These are phyloP conservation scores for Oryzias sinensis DNA, from an alignment of 2,797 vertebrate genomes.

Conservation along the genomic window DNA sequence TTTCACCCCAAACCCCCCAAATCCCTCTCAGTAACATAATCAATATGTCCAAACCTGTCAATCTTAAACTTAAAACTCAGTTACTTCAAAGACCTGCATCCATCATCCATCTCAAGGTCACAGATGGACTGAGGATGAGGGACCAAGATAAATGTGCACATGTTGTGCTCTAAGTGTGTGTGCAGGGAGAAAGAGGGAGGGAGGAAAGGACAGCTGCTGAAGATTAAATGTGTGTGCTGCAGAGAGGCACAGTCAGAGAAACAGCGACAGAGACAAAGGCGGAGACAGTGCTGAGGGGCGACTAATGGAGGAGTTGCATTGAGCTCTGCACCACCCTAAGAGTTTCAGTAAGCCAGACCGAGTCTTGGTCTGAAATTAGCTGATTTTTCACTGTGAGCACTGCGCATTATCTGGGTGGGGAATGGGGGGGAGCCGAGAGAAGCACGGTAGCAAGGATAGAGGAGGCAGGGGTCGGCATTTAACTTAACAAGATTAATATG, in stretches of 20 bases:
- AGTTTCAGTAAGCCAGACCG: slow-evolving; percentile 69
- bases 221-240: slow-evolving; percentile 41
- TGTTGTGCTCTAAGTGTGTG: slow-evolving; percentile 57
- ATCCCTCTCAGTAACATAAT: slow-evolving; percentile 52
- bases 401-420: slow-evolving; percentile 67
- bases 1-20: slow-evolving; percentile 12
- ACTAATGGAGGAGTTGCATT: slow-evolving; percentile 64
- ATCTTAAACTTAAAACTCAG: slow-evolving; percentile 70
- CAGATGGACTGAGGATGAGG: slow-evolving; percentile 49
- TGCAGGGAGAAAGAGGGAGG: slow-evolving; percentile 12
- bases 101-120: slow-evolving; percentile 76
- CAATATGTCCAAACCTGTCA: slow-evolving; percentile 64
- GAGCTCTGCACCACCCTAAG: slow-evolving; percentile 69
- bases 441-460: slow-evolving; percentile 38
- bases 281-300: slow-evolving; percentile 51
- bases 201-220: slow-evolving; percentile 18
- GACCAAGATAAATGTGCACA: slow-evolving; percentile 61
- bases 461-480: slow-evolving; percentile 66
- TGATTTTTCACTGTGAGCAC: slow-evolving; percentile 73
- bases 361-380: slow-evolving; percentile 75
- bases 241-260: slow-evolving; percentile 45
- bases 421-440: slow-evolving; percentile 42
- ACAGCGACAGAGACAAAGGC: slow-evolving; percentile 57
- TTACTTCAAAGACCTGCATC: slow-evolving; percentile 65
- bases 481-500: slow-evolving; percentile 77